Evolutionary conservation across 2,113 vertebrate genomes (phyloP).

Genomic region (Notechis scutatus): DNA sequence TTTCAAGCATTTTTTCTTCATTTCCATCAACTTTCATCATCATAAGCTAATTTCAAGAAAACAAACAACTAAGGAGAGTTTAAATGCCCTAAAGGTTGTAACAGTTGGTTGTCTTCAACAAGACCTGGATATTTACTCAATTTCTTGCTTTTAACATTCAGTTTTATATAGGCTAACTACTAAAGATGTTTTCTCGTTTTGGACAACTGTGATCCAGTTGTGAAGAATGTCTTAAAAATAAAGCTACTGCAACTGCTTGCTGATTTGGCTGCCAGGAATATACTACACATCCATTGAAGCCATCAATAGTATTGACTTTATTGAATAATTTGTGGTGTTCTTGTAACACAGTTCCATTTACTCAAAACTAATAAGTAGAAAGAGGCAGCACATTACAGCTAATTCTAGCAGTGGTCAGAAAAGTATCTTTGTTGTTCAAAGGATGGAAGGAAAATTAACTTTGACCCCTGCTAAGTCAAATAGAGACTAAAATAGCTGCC

Average conservation of each 20-base stretch:
- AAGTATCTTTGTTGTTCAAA: background rate
- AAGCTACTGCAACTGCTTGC: background rate
- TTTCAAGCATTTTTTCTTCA: background rate
- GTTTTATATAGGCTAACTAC: rapidly evolving
- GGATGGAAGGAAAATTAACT: background rate
- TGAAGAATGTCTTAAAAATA: background rate
- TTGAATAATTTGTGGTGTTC: background rate
- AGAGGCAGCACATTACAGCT: background rate
- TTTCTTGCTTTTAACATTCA: background rate
- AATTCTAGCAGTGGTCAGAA: background rate
- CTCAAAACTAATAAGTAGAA: conserved; percentile 10
- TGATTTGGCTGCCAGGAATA: background rate
- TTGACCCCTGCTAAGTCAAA: conserved; percentile 3
- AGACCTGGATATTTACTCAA: background rate
- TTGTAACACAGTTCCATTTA: background rate
- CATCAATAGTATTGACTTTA: background rate
- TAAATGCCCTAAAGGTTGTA: background rate
- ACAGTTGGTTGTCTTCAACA: background rate
- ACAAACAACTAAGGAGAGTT: background rate
- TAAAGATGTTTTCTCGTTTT: background rate
- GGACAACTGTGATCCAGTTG: background rate
- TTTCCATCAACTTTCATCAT: background rate
- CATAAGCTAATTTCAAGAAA: background rate
- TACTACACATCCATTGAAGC: background rate
- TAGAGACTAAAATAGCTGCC: background rate